Evolutionary conservation across 92 coral and sea anemone species (phyloP), one percentile per base, ranked within the genome.

Genomic region (Bergia puertoricense): DNA sequence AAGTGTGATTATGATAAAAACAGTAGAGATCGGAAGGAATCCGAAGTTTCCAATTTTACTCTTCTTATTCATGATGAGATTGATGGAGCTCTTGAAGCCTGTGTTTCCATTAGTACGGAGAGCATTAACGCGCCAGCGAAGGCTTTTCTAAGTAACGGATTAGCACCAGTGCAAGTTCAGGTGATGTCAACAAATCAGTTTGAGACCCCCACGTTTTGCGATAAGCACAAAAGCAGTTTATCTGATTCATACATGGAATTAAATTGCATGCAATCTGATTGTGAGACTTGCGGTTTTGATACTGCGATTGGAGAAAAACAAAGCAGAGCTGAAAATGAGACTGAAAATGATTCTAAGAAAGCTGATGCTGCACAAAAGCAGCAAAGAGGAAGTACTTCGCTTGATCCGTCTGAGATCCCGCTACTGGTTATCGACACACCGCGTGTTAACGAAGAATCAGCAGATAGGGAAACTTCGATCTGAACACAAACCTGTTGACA

Each of bases 21-120:
- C 75, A 16, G 1, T 1, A 18, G 39, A 69, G 9, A 3, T n/a
- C 79, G 87, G 2, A 84, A 84, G 20, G 87, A 84, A 84, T 84
- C 87, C 7, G 46, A 45, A 72, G 23, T 22, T 2, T 84, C 87
- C 45, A 84, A 84, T 22, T 84, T 84, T 73, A 91, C 90, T 5
- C 92, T 93, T 67, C 87, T 95, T 30, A 67, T 94, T 44, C 84
- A 46, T 43, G 92, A 93, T 37, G 96, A 93, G 0, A 23, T 41
- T 7, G 77, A 80, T 30, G 90, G 81, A 66, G 93, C 91, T 42
- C 78, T 74, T 0, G 94, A 93, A 23, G 92, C 89, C 43, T 83
- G 89, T 46, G 86, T 91, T 3, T 89, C 90, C 41, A 91, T 94
- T 1, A 94, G 96, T 51, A 85, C 91, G 85, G 98, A 94, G 67